Base-by-base conservation (phyloP, 2,888 invertebrate genomes). In the Nomada hirtipes region DNA sequence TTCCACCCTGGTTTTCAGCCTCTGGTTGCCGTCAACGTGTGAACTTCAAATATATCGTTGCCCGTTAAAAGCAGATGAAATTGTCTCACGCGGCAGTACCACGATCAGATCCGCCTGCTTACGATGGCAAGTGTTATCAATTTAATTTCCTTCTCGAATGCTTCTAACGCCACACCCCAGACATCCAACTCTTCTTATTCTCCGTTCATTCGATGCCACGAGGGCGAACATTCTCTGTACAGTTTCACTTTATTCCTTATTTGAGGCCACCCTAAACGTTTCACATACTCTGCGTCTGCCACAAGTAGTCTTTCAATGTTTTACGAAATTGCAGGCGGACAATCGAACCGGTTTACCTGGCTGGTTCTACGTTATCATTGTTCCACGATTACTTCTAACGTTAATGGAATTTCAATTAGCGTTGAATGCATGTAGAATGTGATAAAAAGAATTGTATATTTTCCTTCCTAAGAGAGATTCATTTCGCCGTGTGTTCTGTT, bases 71-170 rank as follows among this genome's bases (percentile, higher is more conserved):
- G 79, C 84, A 83, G 87, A 89, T 88, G 86, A 88, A 90, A 90
- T 86, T 88, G 89, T 90, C 89, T 85, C 80, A 77, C 83, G 82
- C 79, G 83, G 74, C 77, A 83, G 79, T 84, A 79, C 7, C 82
- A 74, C 89, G 89, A 89, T 90, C 90, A 90, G 84, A 76, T 84
- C 77, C 79, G 55, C 75, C 86, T 76, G 72, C 74, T 82, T 63
- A 68, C 84, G 84, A 79, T 77, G 80, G 84, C 83, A 88, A 88
- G 84, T 84, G 83, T 87, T 90, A 89, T 90, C 87, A 87, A 89
- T 90, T 90, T 90, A 90, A 90, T 90, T 90, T 90, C 90, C 90
- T 90, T 82, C 82, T 63, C 83, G 83, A 61, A 76, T 20, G 52
- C 69, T 71, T 76, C 71, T 76, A 82, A 67, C 79, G 71, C 61